Evolutionary conservation across 2,888 invertebrate genomes (phyloP), one percentile per base, ranked within the genome.

Genomic region (Urechis unicinctus): DNA sequence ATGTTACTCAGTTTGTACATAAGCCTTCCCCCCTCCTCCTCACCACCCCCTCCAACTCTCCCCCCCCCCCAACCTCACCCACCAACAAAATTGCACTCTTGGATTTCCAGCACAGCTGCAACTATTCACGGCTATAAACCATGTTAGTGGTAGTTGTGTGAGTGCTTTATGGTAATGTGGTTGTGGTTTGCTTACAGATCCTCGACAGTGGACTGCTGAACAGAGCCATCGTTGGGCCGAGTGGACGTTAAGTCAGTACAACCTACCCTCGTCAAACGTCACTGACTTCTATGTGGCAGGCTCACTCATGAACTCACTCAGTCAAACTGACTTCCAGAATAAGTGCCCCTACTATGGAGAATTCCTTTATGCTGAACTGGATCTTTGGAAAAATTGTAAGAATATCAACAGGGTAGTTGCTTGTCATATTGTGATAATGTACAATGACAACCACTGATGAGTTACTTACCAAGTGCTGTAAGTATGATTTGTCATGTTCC

Each of bases 351-450:
- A 60, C 3, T 53, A 57, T 1, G 68, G 71, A 5, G 87, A 88
- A 74, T 88, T 88, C 68, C 78, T 93, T 62, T 87, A 88, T 78
- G 91, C 91, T 28, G 90, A 91, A 73, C 80, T 93, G 71, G 91
- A 92, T 78, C 89, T 93, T 67, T 93, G 92, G 91, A 90, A 89
- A 78, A 88, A 88, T 58, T 88, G 73, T 73, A 62, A 60, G 62
- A 56, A 21, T 46, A 13, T 29, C 6, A 1, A 3, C 0, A n/a
- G n/a, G n/a, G 21, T 36, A 4, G 29, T 22, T 50, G 28, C 4
- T 21, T 50, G n/a, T 9, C 36, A 3, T 22, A 9, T 50, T 1
- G 25, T 29, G 48, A 17, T 5, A 30, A 48, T 17, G 48, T 29
- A 13, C 9, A 9, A 2, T 48, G 48, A 30, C 48, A 48, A 28